Evolutionary conservation across 2,113 vertebrate species (phyloP), one percentile per base, ranked within the genome.

Genomic region (Anarrhichthys ocellatus): DNA sequence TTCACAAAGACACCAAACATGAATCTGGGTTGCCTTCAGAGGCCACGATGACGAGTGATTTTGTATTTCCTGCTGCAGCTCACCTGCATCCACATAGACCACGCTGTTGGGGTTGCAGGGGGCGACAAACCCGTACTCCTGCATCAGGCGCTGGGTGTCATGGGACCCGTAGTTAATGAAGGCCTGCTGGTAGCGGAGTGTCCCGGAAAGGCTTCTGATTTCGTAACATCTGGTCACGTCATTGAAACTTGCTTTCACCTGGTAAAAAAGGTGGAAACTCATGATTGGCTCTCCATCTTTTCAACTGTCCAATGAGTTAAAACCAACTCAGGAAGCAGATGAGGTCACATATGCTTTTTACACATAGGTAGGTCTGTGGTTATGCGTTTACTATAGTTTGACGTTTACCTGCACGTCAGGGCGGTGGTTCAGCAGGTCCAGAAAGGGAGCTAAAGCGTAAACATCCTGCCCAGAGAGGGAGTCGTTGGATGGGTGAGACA

Each of bases 81-180:
- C 70, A 99, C 98, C 97, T 95, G 89, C 29, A 1, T 95, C 89
- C 64, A 99, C 95, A 32, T 96, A 95, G 73, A 98, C 97, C 2
- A 95, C 96, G 17, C 95, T 96, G 34, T 99, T 96, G n/a, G 96
- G 97, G 79, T 99, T 99, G 9, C 17, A 10, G 24, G 6, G 0
- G 6, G 96, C 91, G 20, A 97, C 88, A 71, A 99, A 99, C 18
- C 98, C 98, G 0, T 99, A 99, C 73, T 99, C 97, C 11, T 99
- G 87, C 68, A 99, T 92, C 83, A 99, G 96, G 3, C 94, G 94
- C 80, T 97, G 97, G 85, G 96, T 98, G 44, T 98, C 98, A 17
- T 99, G 97, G 73, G 95, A 96, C 2, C 97, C 97, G 0, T 99
- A 99, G 92, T 96, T 97, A 78, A 99, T 99, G 87, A 97, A 97